Base-by-base conservation (phyloP, 2,113 vertebrate species). In the Capreolus pygargus region DNA sequence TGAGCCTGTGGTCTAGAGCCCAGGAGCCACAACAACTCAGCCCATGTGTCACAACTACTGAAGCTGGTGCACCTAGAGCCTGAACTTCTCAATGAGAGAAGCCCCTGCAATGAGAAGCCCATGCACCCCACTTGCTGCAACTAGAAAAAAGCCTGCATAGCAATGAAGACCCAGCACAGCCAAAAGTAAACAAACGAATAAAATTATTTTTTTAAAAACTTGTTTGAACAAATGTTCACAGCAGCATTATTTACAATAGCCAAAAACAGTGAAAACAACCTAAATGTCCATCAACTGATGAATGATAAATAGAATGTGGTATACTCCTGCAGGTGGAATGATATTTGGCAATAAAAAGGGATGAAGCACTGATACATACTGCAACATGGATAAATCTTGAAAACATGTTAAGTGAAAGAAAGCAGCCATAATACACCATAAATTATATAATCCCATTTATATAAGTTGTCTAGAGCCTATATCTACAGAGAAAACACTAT, bases 21-120 rank as follows among this genome's bases (percentile, higher is more conserved):
- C 36, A 39, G 70, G 36, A 76, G 70, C 70, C 23, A 43, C 36
- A 43, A 23, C 21, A 9, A 13, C 70, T 43, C 21, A 25, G 70
- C 70, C 70, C 36, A 7, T 25, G 36, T 14, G 70, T 43, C 36
- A 27, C 11, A 39, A 3, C 23, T 43, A 43, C 36, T 76, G 70
- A 43, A 76, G 36, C 70, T 1, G 2, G 12, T 25, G 1, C 21
- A 43, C 70, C 3, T 74, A 25, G 6, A 74, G 6, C 11, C 70
- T 0, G 11, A 74, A 1, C 23, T 25, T 74, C 70, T 74, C 11
- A 74, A 25, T 0, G 3, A 74, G 36, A 25, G 5, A 74, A 43
- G 36, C 36, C 36, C 39, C 67, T 1, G 3, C 11, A 27, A 27
- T 7, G 70, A 74, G 36, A 25, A 21, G 23, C 23, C 21, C 36